Evolutionary conservation across 1,140 invertebrate species (phyloP).

Genomic region (Pantala flavescens): DNA sequence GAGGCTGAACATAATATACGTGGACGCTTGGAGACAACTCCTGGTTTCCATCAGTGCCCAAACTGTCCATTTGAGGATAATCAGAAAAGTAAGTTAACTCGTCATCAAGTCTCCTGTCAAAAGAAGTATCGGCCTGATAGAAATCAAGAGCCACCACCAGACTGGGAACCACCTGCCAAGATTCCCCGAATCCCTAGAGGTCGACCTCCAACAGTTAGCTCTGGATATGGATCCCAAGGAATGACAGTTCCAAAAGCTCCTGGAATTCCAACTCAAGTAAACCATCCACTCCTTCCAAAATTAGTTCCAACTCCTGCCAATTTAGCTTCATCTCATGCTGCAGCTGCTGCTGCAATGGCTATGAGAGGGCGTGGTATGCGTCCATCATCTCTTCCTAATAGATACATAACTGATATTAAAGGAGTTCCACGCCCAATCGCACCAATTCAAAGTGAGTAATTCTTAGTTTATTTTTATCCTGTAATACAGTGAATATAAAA

Average conservation of each 20-base stretch:
- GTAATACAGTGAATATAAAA: not conserved
- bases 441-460: not conserved
- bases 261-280: conserved; percentile 28
- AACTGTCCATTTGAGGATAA: conserved; percentile 93
- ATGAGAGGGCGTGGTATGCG: not conserved
- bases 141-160: conserved; percentile 70
- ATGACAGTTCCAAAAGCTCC: conserved; percentile 4
- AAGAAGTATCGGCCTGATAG: conserved; percentile 82
- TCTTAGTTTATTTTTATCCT: not conserved
- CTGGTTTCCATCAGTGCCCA: conserved; percentile 81
- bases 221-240: conserved; percentile 20
- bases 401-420: conserved; percentile 12
- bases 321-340: not conserved
- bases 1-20: conserved; percentile 75
- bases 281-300: conserved; percentile 44
- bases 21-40: conserved; percentile 70
- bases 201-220: conserved; percentile 31
- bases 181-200: conserved; percentile 61
- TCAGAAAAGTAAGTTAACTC: conserved; percentile 81
- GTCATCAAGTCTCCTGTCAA: conserved; percentile 78
- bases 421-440: conserved; percentile 9
- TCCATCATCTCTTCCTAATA: not conserved
- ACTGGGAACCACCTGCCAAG: conserved; percentile 88
- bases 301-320: conserved; percentile 22
- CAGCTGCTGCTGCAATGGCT: not conserved